A percentile compares a stretch with the other conserved stretches of the same genome.
These are phyloP conservation scores for Myripristis jacobus DNA, from an alignment of 2,797 vertebrate genomes.

Conservation along the genomic window DNA sequence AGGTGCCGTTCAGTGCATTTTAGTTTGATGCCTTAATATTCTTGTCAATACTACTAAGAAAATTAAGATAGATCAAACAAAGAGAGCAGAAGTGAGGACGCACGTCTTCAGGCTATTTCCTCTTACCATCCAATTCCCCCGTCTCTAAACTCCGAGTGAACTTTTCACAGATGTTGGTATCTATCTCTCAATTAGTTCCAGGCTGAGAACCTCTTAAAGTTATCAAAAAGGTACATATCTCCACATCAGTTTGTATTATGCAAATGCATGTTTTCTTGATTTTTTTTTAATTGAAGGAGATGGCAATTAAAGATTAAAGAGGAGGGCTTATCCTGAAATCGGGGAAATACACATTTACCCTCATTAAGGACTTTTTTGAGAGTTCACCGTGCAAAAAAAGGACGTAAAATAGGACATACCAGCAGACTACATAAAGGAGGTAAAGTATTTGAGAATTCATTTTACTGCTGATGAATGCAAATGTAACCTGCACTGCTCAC, in stretches of 20 bases:
- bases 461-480: slow-evolving; percentile 14
- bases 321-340: slow-evolving; percentile 53
- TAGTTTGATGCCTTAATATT: not conserved
- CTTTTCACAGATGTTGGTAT: slow-evolving; percentile 18
- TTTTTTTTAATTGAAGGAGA: slow-evolving; percentile 61
- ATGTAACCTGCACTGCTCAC: slow-evolving; percentile 19
- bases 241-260: slow-evolving; percentile 29
- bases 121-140: slow-evolving; percentile 21
- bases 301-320: slow-evolving; percentile 62
- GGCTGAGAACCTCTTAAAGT: slow-evolving; percentile 14
- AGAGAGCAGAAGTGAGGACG: not conserved
- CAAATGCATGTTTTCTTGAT: slow-evolving; percentile 37
- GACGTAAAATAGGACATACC: not conserved
- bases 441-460: slow-evolving; percentile 8
- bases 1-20: slow-evolving; percentile 35
- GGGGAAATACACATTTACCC: slow-evolving; percentile 28
- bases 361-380: slow-evolving; percentile 36
- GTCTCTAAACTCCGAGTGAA: not conserved
- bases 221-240: slow-evolving; percentile 32
- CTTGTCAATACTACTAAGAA: slow-evolving; percentile 6
- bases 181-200: slow-evolving; percentile 26
- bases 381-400: slow-evolving; percentile 10
- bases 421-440: not conserved
- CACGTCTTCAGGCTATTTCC: slow-evolving; percentile 12
- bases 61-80: slow-evolving; percentile 25